Evolutionary conservation across 2,888 invertebrate species (phyloP).

Genomic region (Meiosimyza decipiens): DNA sequence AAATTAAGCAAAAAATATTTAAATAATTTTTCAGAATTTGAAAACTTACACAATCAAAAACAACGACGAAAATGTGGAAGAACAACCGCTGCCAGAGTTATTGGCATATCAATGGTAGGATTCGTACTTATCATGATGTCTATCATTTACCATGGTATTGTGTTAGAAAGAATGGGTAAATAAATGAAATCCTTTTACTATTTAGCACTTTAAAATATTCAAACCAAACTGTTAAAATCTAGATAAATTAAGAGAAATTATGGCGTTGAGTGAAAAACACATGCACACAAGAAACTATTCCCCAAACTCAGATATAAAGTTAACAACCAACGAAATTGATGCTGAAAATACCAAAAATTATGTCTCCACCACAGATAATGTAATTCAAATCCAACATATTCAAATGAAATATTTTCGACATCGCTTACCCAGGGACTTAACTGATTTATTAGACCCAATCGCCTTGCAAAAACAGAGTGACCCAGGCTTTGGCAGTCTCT

Average conservation of each 20-base stretch:
- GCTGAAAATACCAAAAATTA: not conserved
- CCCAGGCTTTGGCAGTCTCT: constrained; percentile 52
- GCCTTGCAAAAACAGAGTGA: constrained; percentile 44
- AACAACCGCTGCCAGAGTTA: constrained; percentile 44
- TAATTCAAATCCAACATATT: not conserved
- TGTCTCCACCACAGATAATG: not conserved
- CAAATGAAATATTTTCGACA: constrained; percentile 27
- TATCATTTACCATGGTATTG: constrained; percentile 57
- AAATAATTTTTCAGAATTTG: constrained; percentile 43
- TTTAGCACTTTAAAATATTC: not conserved
- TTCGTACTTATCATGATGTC: constrained; percentile 52
- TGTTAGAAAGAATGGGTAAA: constrained; percentile 54
- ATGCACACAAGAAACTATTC: constrained; percentile 41
- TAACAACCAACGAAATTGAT: not conserved
- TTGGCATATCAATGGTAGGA: constrained; percentile 51
- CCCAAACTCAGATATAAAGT: constrained; percentile 33
- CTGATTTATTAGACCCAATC: constrained; percentile 54
- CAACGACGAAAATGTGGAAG: constrained; percentile 49
- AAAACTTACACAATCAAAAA: constrained; percentile 41
- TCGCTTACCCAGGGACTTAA: constrained; percentile 42
- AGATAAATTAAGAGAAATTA: constrained; percentile 54
- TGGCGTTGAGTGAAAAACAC: constrained; percentile 47
- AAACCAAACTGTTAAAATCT: not conserved
- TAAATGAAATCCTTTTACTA: not conserved
- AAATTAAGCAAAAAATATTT: too few species aligned